A percentile compares a stretch with the other conserved stretches of the same genome.
Conservation (phyloP, 1,140 invertebrate species). For the Brachystomella parvula region DNA sequence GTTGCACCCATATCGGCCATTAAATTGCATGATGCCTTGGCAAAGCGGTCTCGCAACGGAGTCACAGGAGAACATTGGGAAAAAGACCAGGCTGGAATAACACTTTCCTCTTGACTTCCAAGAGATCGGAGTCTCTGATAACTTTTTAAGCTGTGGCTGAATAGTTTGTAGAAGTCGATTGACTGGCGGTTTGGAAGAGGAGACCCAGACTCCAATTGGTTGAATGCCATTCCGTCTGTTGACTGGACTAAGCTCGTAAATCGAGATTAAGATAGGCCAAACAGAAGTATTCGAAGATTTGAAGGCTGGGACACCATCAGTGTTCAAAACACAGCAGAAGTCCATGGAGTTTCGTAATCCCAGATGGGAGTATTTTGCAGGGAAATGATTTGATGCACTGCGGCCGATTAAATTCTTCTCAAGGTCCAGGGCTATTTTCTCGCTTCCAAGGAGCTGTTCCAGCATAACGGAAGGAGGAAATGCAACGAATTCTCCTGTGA, state of each 20-base stretch:
- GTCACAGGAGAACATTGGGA: constrained; percentile 8
- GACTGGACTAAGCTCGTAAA: constrained; percentile 40
- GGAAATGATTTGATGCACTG: too few species aligned
- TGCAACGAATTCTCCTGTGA: too few species aligned
- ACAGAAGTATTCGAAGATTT: constrained; percentile 40
- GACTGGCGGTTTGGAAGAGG: constrained; percentile 17
- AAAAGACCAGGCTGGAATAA: background rate
- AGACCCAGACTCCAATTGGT: constrained; percentile 31
- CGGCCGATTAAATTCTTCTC: too few species aligned
- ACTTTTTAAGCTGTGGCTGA: background rate
- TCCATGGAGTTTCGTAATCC: too few species aligned
- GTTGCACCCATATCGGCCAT: constrained; percentile 19
- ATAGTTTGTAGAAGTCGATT: constrained; percentile 9
- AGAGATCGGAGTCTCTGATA: background rate
- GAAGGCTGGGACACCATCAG: constrained; percentile 41
- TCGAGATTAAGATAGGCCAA: constrained; percentile 40
- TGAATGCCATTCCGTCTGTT: constrained; percentile 24
- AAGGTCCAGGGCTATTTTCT: too few species aligned
- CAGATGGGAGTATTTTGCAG: too few species aligned
- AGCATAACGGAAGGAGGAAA: too few species aligned
- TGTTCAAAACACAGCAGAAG: constrained; percentile 21
- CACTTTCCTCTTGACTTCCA: constrained; percentile 1
- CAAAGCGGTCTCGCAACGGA: constrained; percentile 20
- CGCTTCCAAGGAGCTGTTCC: too few species aligned
- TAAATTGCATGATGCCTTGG: constrained; percentile 27